Evolutionary conservation across 2,797 vertebrate species (phyloP), one percentile per base, ranked within the genome.

Genomic region (Hippopotamyrus pictus): DNA sequence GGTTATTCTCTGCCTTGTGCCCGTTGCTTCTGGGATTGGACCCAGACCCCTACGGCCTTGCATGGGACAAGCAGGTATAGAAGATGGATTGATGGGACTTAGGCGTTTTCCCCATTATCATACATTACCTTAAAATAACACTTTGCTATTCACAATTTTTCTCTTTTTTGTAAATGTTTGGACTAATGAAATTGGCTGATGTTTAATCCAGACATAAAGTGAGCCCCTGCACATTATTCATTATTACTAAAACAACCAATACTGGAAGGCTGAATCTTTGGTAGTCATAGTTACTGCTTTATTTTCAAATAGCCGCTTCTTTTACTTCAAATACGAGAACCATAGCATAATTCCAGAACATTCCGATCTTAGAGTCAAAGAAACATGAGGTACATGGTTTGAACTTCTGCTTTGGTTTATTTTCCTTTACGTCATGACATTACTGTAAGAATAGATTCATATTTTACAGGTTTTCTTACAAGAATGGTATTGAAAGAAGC

Each of bases 231-330:
- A 0, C 83, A 53, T 51, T 53, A 33, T 57, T 86, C 84, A 19
- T 57, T 0, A 59, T 59, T 44, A 37, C 25, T 41, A 41, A 44
- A 54, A 87, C 6, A 29, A 37, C 17, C 41, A 29, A 59, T 29
- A 59, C 3, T 14, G 12, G 14, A 37, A 87, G 53, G 29, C 3
- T 87, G 29, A 59, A 57, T 29, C 33, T 87, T 87, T 88, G 53
- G 65, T 88, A 76, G 88, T 51, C 88, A 88, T 79, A 79, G 88
- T 88, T 88, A 88, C 65, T 46, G 29, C 22, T 88, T 88, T 88
- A 46, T 62, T 41, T 88, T 41, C 8, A 79, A 48, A 17, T 25
- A 33, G 62, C 25, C 9, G 29, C 46, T 51, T 33, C n/a, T 51
- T 51, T 76, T 12, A 12, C 84, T 54, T 29, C n/a, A 33, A 65